Base-by-base conservation (phyloP, 2,797 vertebrate genomes). In the Pristis pectinata region DNA sequence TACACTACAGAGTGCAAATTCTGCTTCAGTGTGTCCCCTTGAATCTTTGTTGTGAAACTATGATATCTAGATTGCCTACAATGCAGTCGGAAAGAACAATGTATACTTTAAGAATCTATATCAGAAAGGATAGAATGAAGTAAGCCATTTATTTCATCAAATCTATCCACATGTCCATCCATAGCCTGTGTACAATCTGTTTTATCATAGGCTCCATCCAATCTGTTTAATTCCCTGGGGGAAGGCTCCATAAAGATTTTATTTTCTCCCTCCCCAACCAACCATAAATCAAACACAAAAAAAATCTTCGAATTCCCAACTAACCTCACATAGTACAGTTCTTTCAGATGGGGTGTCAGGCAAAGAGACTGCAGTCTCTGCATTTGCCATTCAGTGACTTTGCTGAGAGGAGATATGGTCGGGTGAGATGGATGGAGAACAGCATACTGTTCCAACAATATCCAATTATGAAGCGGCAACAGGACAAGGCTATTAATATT, bases 391-490 rank as follows among this genome's bases (percentile, higher is more conserved):
- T 72, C 64, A 41, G n/a, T 72, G 67, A 74, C 27, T 72, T 67
- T 49, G 41, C 44, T 76, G 44, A 34, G 41, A 56, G 67, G 70
- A 19, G 67, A 74, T 74, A 72, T 30, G 41, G 70, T 6, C 41
- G 24, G 37, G 11, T 72, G 67, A 44, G 67, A 93, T 74, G 44
- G 67, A 93, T 74, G 67, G 10, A 74, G 37, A 74, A 74, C 41
- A 93, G 67, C 41, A 74, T 67, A 70, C 44, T 27, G 64, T 93
- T 93, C 92, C 37, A 93, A 93, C 91, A 72, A 93, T 74, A 93
- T 74, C 92, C 41, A 93, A 44, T 49, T 93, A 93, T 44, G 41
- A 93, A 53, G 70, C 11, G 34, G 67, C 64, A 93, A 49, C 37
- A 93, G 92, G 41, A 93, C 70, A 74, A 44, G 27, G 67, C 37